Conservation (phyloP, 1,140 invertebrate genomes). For the Reticulitermes speratus region DNA sequence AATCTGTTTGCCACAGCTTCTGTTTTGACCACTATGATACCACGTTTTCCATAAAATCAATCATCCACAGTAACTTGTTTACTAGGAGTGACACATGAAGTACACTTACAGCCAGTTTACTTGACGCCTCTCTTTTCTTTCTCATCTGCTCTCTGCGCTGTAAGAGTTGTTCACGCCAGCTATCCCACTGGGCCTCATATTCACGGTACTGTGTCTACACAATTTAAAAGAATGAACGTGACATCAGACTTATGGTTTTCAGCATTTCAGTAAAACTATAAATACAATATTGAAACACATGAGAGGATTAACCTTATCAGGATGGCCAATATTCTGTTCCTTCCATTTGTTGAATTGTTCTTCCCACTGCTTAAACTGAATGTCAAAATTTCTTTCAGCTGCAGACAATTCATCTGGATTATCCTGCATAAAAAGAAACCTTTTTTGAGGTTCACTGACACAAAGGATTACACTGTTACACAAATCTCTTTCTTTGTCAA, state of each 20-base stretch:
- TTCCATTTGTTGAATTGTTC: constrained; percentile 83
- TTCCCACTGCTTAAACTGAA: constrained; percentile 81
- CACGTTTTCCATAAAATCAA: no score
- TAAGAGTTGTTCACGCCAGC: constrained; percentile 71
- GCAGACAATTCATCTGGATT: constrained; percentile 55
- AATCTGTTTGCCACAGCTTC: no score
- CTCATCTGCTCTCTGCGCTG: constrained; percentile 78
- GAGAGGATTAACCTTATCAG: constrained; percentile 63
- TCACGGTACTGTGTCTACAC: constrained; percentile 66
- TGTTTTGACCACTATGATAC: no score
- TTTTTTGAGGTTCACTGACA: constrained; percentile 11
- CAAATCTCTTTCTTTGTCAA: background rate
- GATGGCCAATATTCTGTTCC: constrained; percentile 79
- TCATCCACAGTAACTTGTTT: no score
- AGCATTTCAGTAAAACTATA: no score
- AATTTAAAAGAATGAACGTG: background rate
- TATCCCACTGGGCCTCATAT: constrained; percentile 80
- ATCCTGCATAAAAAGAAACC: constrained; percentile 35
- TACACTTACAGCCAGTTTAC: constrained; percentile 21
- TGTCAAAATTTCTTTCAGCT: constrained; percentile 76
- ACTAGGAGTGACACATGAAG: background rate
- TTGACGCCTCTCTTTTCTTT: constrained; percentile 53
- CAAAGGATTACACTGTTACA: background rate
- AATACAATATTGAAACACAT: background rate
- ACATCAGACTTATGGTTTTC: background rate